These are phyloP conservation scores for Callitettix versicolor DNA, from an alignment of 1,140 invertebrate genomes.

Conservation along the genomic window DNA sequence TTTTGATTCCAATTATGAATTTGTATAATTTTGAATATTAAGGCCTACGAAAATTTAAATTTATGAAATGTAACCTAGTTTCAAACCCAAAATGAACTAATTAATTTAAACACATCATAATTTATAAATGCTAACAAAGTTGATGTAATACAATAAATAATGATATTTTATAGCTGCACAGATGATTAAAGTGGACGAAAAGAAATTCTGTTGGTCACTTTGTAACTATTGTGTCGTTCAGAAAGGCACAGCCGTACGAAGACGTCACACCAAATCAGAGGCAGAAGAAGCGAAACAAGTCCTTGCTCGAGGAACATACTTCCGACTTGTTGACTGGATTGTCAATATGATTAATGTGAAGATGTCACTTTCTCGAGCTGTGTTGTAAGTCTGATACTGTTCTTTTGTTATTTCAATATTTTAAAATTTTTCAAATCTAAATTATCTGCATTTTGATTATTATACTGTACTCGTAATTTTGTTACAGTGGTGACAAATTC, in stretches of 20 bases:
- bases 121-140: no score
- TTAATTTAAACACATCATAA: no score
- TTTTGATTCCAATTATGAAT: no score
- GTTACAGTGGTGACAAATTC: constrained; percentile 72
- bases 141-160: no score
- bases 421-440: not conserved
- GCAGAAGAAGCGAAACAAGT: constrained; percentile 66
- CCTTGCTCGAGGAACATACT: constrained; percentile 64
- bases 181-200: constrained; percentile 62
- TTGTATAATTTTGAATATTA: no score
- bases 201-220: constrained; percentile 74
- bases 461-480: not conserved
- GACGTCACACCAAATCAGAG: constrained; percentile 62
- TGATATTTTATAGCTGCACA: constrained; percentile 50
- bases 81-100: no score
- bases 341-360: constrained; percentile 75
- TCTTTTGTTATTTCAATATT: not conserved
- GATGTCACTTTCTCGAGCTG: constrained; percentile 60
- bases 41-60: no score
- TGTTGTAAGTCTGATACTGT: constrained; percentile 55
- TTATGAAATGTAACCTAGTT: no score
- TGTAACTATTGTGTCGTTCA: constrained; percentile 77
- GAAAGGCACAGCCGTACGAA: constrained; percentile 63
- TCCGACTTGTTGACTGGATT: constrained; percentile 78
- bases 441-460: not conserved